These are phyloP conservation scores for Hydrolagus colliei DNA, from an alignment of 2,797 vertebrate species.

Conservation along the genomic window DNA sequence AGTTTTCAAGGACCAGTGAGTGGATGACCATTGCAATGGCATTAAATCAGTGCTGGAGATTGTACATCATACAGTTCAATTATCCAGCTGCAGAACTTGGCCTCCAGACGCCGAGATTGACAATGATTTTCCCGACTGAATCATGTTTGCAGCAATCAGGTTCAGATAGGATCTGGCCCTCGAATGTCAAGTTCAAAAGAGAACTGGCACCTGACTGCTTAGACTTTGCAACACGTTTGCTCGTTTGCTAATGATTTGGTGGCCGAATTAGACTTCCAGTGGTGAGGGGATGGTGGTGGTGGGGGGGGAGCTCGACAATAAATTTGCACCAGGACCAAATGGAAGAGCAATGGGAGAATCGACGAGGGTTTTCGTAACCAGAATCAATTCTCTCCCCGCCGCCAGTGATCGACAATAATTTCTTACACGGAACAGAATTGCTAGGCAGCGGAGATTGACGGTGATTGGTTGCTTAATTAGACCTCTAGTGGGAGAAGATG, in stretches of 20 bases:
- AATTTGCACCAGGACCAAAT: not conserved
- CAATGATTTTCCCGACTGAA: conserved; percentile 18
- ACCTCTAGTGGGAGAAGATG: not conserved
- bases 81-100: conserved; percentile 17
- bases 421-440: conserved; percentile 10
- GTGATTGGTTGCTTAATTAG: conserved; percentile 28
- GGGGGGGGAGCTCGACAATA: not conserved
- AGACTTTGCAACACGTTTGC: too few relatives aligned
- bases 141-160: not conserved
- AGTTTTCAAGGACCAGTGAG: not conserved
- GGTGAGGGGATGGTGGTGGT: too few relatives aligned
- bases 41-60: conserved; percentile 2
- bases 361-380: not conserved
- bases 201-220: too few relatives aligned
- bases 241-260: not conserved
- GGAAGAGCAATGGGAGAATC: not conserved
- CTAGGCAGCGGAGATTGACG: not conserved
- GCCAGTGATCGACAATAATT: conserved; percentile 8
- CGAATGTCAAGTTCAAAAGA: too few relatives aligned
- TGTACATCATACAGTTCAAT: conserved; percentile 26
- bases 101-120: conserved; percentile 23
- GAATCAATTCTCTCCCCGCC: not conserved
- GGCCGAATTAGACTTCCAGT: not conserved
- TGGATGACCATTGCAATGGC: not conserved
- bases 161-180: not conserved